Conservation (phyloP, 2,113 vertebrate genomes). For the Laticauda colubrina region DNA sequence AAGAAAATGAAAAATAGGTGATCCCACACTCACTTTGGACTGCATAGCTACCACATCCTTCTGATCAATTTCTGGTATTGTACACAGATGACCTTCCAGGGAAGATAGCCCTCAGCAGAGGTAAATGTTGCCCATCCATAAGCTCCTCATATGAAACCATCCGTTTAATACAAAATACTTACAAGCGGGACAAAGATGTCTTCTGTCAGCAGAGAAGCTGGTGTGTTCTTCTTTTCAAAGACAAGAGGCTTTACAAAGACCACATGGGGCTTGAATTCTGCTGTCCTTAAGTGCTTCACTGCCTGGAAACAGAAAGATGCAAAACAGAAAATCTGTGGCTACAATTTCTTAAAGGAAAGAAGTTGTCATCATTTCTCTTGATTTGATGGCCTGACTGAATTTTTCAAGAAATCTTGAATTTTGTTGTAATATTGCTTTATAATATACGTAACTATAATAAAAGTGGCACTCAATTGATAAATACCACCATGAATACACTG, state of each 20-base stretch:
- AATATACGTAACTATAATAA: not conserved
- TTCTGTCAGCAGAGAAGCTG: slow-evolving; percentile 76
- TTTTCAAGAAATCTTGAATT: not conserved
- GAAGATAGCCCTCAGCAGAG: not conserved
- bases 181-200: slow-evolving; percentile 66
- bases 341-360: not conserved
- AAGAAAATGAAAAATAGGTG: not conserved
- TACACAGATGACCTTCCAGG: not conserved
- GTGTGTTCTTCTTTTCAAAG: slow-evolving; percentile 68
- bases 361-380: not conserved
- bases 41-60: not conserved
- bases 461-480: not conserved
- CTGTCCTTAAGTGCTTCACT: slow-evolving; percentile 79
- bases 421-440: not conserved
- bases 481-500: not conserved
- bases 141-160: no score
- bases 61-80: not conserved
- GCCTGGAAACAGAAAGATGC: slow-evolving; percentile 69
- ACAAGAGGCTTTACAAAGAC: slow-evolving; percentile 84
- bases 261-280: slow-evolving; percentile 88
- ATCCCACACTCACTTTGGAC: not conserved
- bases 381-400: not conserved
- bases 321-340: not conserved
- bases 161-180: slow-evolving; percentile 46
- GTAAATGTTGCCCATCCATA: not conserved